phyloP scores from a whole-genome alignment of 2,797 vertebrate species.

The Falco peregrinus region DNA sequence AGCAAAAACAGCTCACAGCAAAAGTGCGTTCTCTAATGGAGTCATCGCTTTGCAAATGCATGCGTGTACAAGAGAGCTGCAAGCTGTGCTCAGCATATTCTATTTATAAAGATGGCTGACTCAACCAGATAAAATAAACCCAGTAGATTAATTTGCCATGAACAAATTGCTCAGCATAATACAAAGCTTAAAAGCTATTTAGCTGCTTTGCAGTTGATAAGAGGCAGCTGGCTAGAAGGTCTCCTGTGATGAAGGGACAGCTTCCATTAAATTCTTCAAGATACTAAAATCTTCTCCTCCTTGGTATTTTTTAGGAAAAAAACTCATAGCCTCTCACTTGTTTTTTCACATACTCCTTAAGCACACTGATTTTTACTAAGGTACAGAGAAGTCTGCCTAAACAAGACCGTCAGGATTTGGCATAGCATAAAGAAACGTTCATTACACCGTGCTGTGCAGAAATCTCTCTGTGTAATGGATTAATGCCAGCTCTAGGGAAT shows the following conservation, averaged over 20 bases:
- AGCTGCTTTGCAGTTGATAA: not conserved
- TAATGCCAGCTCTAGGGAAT: not conserved
- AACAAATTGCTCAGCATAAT: not conserved
- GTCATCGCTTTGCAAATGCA: not conserved
- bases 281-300: not conserved
- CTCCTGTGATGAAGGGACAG: not conserved
- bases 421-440: not conserved
- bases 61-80: not conserved
- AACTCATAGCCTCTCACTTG: not conserved
- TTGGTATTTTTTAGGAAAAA: not conserved
- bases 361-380: not conserved
- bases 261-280: not conserved
- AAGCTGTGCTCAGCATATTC: not conserved
- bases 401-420: not conserved
- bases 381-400: not conserved
- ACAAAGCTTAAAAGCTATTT: not conserved
- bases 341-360: not conserved
- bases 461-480: not conserved
- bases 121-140: not conserved
- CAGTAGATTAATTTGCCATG: not conserved
- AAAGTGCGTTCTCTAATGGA: not conserved
- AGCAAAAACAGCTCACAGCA: not conserved
- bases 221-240: not conserved
- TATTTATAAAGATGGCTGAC: slow-evolving; percentile 6
- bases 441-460: not conserved